A percentile compares a stretch with the other conserved stretches of the same genome.
Conservation (phyloP, 2,888 invertebrate genomes). For the Blomia tropicalis region DNA sequence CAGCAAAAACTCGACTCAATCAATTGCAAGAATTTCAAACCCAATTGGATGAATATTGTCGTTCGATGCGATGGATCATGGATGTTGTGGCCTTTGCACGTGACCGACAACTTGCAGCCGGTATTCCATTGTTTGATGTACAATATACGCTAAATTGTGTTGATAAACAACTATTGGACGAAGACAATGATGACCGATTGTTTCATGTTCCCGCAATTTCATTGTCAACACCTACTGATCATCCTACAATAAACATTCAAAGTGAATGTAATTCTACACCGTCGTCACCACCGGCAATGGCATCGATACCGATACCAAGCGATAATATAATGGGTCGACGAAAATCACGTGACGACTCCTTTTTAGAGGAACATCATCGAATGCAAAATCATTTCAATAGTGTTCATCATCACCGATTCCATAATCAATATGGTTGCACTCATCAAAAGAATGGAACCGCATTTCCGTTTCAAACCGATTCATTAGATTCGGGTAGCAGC, state of each 20-base stretch:
- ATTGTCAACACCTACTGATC: not conserved
- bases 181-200: constrained; percentile 5
- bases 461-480: not conserved
- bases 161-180: constrained; percentile 9
- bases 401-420: constrained; percentile 7
- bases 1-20: constrained; percentile 64
- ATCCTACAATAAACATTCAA: constrained; percentile 1
- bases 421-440: not conserved
- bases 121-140: constrained; percentile 34
- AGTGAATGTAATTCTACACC: constrained; percentile 15
- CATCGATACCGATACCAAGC: not conserved
- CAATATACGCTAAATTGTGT: constrained; percentile 15
- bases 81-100: constrained; percentile 85
- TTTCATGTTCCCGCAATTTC: constrained; percentile 7
- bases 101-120: constrained; percentile 45
- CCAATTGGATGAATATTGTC: constrained; percentile 76
- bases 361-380: constrained; percentile 1
- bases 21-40: constrained; percentile 68
- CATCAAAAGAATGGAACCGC: not conserved
- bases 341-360: constrained; percentile 2
- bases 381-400: constrained; percentile 1
- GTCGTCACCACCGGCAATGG: constrained; percentile 1
- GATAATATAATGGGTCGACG: constrained; percentile 3
- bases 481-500: not conserved
- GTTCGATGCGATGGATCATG: constrained; percentile 84